These are phyloP conservation scores for Microcebus lehilahytsara DNA, from an alignment of 2,113 vertebrate species.

Conservation along the genomic window DNA sequence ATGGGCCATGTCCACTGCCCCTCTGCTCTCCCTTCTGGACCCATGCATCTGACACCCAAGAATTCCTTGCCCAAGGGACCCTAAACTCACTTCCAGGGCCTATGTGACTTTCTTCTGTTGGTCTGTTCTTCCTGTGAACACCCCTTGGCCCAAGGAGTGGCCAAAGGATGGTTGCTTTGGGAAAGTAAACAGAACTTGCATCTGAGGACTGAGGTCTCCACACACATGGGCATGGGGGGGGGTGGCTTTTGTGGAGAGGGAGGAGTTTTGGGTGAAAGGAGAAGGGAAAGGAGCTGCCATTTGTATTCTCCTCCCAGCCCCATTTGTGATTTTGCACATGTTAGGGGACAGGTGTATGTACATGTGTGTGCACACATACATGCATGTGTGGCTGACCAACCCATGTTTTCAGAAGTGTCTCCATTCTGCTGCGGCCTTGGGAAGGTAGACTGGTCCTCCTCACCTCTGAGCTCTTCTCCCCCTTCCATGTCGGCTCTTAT, in stretches of 20 bases:
- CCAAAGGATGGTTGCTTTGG: neutral
- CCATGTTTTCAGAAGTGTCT: neutral
- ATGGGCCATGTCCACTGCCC: too few species aligned
- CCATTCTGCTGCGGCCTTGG: neutral
- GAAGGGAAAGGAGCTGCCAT: neutral
- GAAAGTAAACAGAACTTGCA: neutral
- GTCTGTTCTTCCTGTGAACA: neutral
- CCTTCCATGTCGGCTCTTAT: neutral
- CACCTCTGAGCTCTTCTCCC: neutral
- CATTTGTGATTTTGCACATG: neutral
- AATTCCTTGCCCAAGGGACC: neutral
- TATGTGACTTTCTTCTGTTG: neutral
- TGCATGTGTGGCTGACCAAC: neutral
- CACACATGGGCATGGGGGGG: too few species aligned
- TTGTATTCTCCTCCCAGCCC: neutral
- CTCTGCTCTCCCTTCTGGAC: neutral
- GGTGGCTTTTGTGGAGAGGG: neutral
- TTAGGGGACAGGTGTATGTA: neutral
- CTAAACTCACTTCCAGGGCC: neutral
- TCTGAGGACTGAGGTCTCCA: neutral
- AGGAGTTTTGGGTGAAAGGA: neutral
- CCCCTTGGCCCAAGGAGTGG: neutral
- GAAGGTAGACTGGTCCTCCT: neutral
- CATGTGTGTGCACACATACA: rapidly evolving
- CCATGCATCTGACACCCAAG: neutral